Base-by-base conservation (phyloP, 2,113 vertebrate genomes). In the Neofelis nebulosa region DNA sequence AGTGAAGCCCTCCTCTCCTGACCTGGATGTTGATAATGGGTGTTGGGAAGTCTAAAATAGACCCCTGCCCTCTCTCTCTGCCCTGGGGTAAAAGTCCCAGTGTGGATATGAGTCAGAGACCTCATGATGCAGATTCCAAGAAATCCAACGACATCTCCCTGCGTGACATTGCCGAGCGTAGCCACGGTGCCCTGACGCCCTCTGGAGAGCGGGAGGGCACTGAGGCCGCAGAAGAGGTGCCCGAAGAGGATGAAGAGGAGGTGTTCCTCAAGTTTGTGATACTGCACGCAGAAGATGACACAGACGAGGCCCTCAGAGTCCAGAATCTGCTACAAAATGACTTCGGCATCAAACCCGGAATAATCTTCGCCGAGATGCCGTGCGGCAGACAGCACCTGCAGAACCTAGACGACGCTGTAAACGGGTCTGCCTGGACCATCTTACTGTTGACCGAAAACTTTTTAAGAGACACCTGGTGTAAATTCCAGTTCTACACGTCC, bases 181-280 rank as follows among this genome's bases (percentile, higher is more conserved):
- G 33, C 66, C 9, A 0, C 4, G 0, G 8, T 0, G 10, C 63
- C 23, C 63, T 55, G 6, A 1, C 6, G 18, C 36, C n/a, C 0
- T 0, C 29, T 3, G 74, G 11, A 48, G 79, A 65, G 27, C 68
- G 5, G 18, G n/a, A 55, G 55, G 14, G 36, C 69, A 25, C 69
- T 2, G 52, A 14, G 29, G 69, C 61, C 16, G 14, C 3, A 12
- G 79, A 68, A 73, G 21, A 91, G 2, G 18, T 7, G 45, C 14
- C 65, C 11, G 91, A 74, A 5, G 95, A 92, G 31, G 68, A 63
- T 10, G 94, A 96, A 38, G 86, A 90, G 61, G 85, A 97, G 45
- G 76, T 86, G 69, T 99, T 98, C 93, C 97, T 65, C 82, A 98
- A 97, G n/a, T 99, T 96, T 97, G 98, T 98, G 69, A 97, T 98